A percentile compares a stretch with the other conserved stretches of the same genome.
Evolutionary conservation across 2,888 invertebrate species (phyloP).

Genomic region (Papilio protenor): DNA sequence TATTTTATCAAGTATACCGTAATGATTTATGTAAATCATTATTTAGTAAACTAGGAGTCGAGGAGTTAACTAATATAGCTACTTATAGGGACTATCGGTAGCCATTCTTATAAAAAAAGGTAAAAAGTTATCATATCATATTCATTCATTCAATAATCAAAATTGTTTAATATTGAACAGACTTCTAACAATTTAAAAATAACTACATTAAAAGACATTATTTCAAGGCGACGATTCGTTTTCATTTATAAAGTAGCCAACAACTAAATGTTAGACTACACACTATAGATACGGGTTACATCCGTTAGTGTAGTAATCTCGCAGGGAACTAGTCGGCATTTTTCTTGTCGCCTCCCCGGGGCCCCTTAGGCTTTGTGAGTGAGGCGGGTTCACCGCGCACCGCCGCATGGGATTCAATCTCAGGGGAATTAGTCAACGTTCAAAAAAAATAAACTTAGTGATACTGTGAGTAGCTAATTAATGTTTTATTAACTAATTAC

Average conservation of each 20-base stretch:
- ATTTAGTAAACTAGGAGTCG: background rate
- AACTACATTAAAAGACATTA: background rate
- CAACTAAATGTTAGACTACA: conserved; percentile 39
- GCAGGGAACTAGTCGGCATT: conserved; percentile 57
- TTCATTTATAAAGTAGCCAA: conserved; percentile 26
- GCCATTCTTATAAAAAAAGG: background rate
- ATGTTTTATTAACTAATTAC: background rate
- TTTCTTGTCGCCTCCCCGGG: conserved; percentile 71
- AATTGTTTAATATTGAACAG: too few species aligned
- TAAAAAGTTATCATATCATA: background rate
- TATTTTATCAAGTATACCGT: too few species aligned
- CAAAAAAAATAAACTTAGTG: conserved; percentile 65
- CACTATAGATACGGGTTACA: conserved; percentile 21
- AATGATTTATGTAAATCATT: too few species aligned
- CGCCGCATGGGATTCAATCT: conserved; percentile 82
- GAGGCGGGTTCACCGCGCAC: conserved; percentile 28
- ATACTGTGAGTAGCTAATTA: conserved; percentile 6
- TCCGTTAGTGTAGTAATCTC: conserved; percentile 42
- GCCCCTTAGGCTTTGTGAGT: conserved; percentile 55
- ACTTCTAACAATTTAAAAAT: background rate
- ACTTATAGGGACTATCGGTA: background rate
- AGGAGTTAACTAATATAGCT: background rate
- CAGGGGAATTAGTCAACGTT: conserved; percentile 74
- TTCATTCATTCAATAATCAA: background rate
- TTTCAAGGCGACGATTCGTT: background rate